A percentile compares a stretch with the other conserved stretches of the same genome.
These are phyloP conservation scores for Coendou prehensilis DNA, from an alignment of 2,797 vertebrate species.

Conservation along the genomic window DNA sequence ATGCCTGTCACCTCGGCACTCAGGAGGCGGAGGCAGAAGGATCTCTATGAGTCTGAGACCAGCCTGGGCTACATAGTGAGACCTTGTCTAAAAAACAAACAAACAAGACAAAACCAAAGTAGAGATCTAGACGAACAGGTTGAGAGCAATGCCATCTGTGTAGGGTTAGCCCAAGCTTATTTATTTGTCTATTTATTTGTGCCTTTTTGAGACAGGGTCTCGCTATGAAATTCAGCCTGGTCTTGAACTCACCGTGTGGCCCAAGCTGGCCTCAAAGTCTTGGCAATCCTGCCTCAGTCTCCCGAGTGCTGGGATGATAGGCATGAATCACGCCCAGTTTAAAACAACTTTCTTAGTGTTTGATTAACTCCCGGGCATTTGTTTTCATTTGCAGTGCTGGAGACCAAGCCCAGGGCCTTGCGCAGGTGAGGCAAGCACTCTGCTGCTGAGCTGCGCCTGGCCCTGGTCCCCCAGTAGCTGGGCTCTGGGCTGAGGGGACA, in stretches of 20 bases:
- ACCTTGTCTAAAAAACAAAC: not conserved
- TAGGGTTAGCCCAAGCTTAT: not conserved
- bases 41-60: not conserved
- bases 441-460: no score
- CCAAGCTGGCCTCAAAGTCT: no score
- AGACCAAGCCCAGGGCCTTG: not conserved
- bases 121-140: constrained; percentile 10
- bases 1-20: not conserved
- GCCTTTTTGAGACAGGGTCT: no score
- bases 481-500: not conserved
- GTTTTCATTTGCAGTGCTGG: not conserved
- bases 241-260: no score
- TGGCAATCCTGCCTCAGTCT: not conserved
- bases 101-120: not conserved
- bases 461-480: no score
- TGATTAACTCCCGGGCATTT: not conserved
- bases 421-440: no score
- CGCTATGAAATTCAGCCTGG: no score
- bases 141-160: not conserved
- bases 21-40: not conserved
- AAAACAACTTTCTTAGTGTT: not conserved
- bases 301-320: not conserved
- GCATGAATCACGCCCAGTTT: not conserved
- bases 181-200: no score
- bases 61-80: not conserved